Evolutionary conservation across 2,797 vertebrate genomes (phyloP), one percentile per base, ranked within the genome.

Genomic region (Falco concolor): DNA sequence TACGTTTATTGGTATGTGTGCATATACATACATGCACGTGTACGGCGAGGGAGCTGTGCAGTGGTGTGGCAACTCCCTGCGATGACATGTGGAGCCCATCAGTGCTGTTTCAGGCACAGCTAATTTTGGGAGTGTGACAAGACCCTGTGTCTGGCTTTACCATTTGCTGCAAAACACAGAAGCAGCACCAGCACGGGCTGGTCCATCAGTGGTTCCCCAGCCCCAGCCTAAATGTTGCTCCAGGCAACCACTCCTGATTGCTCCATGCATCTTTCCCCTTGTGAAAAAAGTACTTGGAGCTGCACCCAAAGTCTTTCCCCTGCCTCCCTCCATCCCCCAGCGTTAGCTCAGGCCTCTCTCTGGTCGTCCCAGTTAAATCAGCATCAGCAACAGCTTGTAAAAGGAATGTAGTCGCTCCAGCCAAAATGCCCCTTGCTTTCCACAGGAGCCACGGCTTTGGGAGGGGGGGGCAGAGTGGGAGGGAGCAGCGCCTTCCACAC

Each of bases 21-120:
- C 21, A 7, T 9, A 53, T 2, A 65, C 8, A 23, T 5, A 38
- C 3, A 38, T 1, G 3, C 0, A 0, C 20, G n/a, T 11, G 65
- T 13, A 2, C 0, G 32, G 12, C 1, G 4, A 36, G 25, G 47
- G 56, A 77, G 68, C 14, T 5, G 4, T 17, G 57, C 64, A 10
- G 34, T 54, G 63, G 8, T 21, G 67, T 22, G 79, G 21, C 50
- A 79, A 0, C 18, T 70, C 40, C 49, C 27, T 36, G 57, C 3
- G 63, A 34, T 3, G 49, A 45, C 45, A 14, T 17, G 38, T 28
- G 52, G 61, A 60, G 42, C 49, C 34, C 0, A 0, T 20, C 16
- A 12, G 21, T 17, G 61, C 38, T 56, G 20, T 6, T 80, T 40
- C 30, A 77, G 68, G 27, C 27, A 36, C 45, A 65, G 75, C 40